Percentiles rank a stretch among this genome's conserved stretches.
Evolutionary conservation across 2,888 invertebrate genomes (phyloP).

Genomic region (Galeopsomyia nigrocyanea): DNA sequence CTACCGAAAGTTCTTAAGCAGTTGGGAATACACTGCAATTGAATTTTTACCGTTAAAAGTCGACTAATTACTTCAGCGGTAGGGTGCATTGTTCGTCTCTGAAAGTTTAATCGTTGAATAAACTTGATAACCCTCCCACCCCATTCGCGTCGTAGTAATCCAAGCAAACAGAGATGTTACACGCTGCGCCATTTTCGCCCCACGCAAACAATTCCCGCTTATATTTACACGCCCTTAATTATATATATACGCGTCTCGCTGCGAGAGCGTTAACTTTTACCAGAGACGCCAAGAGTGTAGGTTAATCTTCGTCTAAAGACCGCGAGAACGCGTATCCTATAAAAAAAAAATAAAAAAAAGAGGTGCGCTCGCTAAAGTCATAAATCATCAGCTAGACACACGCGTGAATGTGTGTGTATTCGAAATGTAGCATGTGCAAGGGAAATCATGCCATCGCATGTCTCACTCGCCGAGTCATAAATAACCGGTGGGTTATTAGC

Average conservation of each 20-base stretch:
- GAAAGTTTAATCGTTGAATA: slow-evolving; percentile 3
- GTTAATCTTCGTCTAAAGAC: too few relatives aligned
- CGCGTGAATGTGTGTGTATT: not conserved
- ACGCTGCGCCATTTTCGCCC: not conserved
- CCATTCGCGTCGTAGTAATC: not conserved
- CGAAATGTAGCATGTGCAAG: slow-evolving; percentile 18
- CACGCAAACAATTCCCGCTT: not conserved
- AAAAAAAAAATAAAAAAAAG: slow-evolving; percentile 23
- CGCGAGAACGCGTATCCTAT: not conserved
- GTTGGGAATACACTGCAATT: too few relatives aligned
- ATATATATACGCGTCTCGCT: not conserved
- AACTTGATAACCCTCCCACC: not conserved
- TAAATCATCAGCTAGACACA: slow-evolving; percentile 14
- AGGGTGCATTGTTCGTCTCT: too few relatives aligned
- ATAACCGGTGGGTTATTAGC: slow-evolving; percentile 33
- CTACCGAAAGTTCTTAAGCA: too few relatives aligned
- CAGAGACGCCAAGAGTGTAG: not conserved
- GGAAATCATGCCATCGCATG: slow-evolving; percentile 35
- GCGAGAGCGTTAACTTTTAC: slow-evolving; percentile 5
- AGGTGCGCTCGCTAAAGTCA: not conserved
- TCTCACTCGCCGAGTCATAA: slow-evolving; percentile 23
- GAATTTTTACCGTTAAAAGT: too few relatives aligned
- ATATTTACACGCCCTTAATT: slow-evolving; percentile 24
- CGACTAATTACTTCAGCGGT: too few relatives aligned
- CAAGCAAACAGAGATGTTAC: not conserved